Percentiles rank a stretch among this genome's conserved stretches.
These are phyloP conservation scores for Xiphophorus hellerii DNA, from an alignment of 2,113 vertebrate species.

Conservation along the genomic window DNA sequence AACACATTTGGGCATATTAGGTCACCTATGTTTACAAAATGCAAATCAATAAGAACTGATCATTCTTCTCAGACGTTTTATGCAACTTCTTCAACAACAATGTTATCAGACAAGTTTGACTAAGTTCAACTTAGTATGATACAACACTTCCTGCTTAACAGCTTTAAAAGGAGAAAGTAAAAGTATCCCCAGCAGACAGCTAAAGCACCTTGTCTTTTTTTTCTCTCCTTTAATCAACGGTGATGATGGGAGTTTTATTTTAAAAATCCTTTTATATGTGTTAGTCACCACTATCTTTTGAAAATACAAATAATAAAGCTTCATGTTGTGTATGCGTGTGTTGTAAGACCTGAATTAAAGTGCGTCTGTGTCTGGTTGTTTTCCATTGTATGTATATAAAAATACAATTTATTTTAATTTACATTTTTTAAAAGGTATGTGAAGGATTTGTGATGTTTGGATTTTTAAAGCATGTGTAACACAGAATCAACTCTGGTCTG, in stretches of 20 bases:
- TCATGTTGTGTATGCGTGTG: background rate
- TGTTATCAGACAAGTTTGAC: slow-evolving; percentile 22
- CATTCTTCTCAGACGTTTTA: background rate
- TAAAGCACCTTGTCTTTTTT: background rate
- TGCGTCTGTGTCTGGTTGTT: background rate
- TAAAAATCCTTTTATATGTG: background rate
- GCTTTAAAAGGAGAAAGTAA: slow-evolving; percentile 3
- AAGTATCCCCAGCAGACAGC: background rate
- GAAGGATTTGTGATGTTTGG: too few relatives aligned
- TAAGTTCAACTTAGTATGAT: background rate
- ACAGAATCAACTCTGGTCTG: too few relatives aligned
- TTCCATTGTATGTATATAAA: too few relatives aligned
- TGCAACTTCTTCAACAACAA: background rate
- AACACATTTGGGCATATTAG: background rate
- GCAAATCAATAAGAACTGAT: background rate
- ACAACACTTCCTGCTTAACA: slow-evolving; percentile 4
- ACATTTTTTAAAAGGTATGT: too few relatives aligned
- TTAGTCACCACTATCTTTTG: background rate
- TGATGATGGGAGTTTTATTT: background rate
- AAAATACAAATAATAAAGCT: background rate
- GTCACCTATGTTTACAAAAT: background rate
- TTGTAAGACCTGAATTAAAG: background rate
- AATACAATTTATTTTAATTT: too few relatives aligned
- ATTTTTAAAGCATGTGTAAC: too few relatives aligned
- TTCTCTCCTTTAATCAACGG: background rate